A percentile compares a stretch with the other conserved stretches of the same genome.
These are phyloP conservation scores for Chrysaora quinquecirrha DNA, from an alignment of 30 jellyfish, hydroid and myxozoan genomes.

Conservation along the genomic window DNA sequence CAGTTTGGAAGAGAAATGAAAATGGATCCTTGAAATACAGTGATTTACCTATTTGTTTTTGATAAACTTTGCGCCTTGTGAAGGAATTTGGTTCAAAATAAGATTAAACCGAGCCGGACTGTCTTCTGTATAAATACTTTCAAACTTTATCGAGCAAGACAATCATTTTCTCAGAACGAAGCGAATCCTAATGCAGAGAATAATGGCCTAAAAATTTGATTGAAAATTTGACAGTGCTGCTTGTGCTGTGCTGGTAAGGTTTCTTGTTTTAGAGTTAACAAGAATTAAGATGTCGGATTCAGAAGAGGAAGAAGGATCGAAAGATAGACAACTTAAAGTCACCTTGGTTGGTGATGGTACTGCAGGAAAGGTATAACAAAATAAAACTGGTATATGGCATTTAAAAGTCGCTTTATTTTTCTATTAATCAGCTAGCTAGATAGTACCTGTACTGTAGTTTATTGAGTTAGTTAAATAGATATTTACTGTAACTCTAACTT, in stretches of 20 bases:
- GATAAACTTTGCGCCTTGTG: neutral
- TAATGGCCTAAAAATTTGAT: no score
- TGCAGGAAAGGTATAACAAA: conserved; percentile 78
- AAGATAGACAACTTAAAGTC: conserved; percentile 84
- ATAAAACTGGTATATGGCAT: neutral
- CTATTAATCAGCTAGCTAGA: neutral
- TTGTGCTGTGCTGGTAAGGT: no score
- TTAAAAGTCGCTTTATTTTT: no score
- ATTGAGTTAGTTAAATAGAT: neutral
- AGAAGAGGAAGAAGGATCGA: conserved; percentile 83
- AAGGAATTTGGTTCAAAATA: no score
- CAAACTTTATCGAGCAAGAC: neutral
- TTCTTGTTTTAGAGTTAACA: no score
- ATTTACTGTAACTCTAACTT: neutral
- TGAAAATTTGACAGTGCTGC: no score
- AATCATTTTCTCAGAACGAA: no score
- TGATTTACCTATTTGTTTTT: neutral
- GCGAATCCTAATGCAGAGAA: no score
- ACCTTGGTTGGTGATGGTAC: conserved; percentile 98
- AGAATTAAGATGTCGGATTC: conserved; percentile 95
- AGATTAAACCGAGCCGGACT: neutral
- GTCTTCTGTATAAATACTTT: neutral
- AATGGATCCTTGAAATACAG: neutral
- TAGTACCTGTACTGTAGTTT: neutral
- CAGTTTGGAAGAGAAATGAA: neutral